Evolutionary conservation across 2,113 vertebrate species (phyloP).

Genomic region (Serilophus lunatus): DNA sequence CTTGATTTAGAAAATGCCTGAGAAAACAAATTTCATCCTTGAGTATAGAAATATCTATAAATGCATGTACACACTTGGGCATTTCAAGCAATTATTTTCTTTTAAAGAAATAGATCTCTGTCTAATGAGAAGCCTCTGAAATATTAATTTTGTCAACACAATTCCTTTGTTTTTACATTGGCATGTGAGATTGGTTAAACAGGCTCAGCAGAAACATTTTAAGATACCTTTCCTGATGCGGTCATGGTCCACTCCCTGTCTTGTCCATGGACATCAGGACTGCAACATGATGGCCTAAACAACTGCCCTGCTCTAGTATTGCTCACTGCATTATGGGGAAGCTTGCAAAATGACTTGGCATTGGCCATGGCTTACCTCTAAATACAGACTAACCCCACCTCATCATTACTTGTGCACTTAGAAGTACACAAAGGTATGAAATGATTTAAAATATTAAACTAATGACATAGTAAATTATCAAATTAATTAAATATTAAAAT

Average conservation of each 20-base stretch:
- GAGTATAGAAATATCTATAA: not conserved
- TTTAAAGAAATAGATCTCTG: not conserved
- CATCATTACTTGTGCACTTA: not conserved
- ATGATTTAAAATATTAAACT: not conserved
- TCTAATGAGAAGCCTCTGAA: not conserved
- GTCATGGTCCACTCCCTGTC: accelerated
- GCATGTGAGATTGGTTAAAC: not conserved
- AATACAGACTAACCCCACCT: not conserved
- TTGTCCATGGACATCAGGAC: not conserved
- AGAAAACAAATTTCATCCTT: not conserved
- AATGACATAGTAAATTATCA: accelerated
- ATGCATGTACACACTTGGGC: not conserved
- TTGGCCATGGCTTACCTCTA: not conserved
- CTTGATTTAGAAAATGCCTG: not conserved
- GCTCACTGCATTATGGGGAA: accelerated
- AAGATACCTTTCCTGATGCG: accelerated
- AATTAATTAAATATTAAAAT: not conserved
- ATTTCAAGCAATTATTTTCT: not conserved
- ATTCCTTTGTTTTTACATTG: not conserved
- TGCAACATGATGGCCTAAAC: not conserved
- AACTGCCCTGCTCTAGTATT: not conserved
- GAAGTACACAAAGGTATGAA: not conserved
- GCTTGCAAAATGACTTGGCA: not conserved
- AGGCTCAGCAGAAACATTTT: not conserved
- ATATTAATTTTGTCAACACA: not conserved